These are phyloP conservation scores for Andrena trimmerana DNA, from an alignment of 2,888 invertebrate species.

Conservation along the genomic window DNA sequence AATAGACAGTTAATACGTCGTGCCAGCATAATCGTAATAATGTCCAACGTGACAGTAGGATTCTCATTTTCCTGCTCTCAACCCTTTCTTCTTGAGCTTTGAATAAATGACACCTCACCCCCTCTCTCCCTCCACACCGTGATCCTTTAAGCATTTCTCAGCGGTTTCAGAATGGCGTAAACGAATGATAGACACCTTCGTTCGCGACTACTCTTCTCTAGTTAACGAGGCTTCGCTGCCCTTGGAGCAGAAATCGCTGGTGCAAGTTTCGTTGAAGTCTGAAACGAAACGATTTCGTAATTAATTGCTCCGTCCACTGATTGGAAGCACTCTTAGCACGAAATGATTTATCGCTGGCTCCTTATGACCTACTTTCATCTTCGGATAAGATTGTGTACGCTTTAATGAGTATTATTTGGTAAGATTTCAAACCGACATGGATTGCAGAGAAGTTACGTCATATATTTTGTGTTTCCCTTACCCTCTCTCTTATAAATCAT, in stretches of 20 bases:
- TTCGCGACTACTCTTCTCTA: conserved; percentile 7
- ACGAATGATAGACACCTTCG: conserved; percentile 19
- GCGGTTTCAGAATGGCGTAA: conserved; percentile 2
- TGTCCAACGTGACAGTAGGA: neutral
- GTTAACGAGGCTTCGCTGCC: conserved; percentile 8
- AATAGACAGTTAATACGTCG: neutral
- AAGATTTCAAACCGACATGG: too few relatives aligned
- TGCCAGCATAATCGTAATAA: conserved; percentile 3
- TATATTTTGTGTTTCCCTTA: too few relatives aligned
- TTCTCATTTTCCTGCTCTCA: conserved; percentile 7
- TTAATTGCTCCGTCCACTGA: conserved; percentile 9
- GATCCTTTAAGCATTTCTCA: conserved; percentile 1
- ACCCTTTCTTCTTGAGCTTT: too few relatives aligned
- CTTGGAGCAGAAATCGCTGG: conserved; percentile 11
- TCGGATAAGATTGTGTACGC: too few relatives aligned
- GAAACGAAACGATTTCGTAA: conserved; percentile 11
- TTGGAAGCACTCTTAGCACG: neutral
- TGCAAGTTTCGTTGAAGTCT: neutral
- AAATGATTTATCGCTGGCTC: conserved; percentile 8
- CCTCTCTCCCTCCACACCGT: neutral
- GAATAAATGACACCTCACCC: neutral
- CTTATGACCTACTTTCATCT: neutral
- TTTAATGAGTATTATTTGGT: too few relatives aligned
- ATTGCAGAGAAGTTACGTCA: too few relatives aligned
- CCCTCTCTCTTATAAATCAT: too few relatives aligned